Evolutionary conservation across 2,797 vertebrate genomes (phyloP), one percentile per base, ranked within the genome.

Genomic region (Cichlasoma orientale): DNA sequence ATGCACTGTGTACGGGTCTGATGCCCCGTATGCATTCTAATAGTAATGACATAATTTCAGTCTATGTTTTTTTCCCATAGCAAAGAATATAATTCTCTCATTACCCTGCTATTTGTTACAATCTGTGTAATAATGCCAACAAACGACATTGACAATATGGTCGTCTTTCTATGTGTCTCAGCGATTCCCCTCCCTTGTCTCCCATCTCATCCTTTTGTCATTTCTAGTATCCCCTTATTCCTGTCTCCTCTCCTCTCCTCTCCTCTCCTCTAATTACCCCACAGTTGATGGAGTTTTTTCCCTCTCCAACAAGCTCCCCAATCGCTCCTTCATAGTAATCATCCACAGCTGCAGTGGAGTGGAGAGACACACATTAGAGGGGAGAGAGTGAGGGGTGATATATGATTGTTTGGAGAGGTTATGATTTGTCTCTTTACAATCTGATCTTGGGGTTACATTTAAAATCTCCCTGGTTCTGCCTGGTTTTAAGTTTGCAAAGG

Each of bases 261-360:
- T 79, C 77, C 79, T 82, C 72, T 86, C 73, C 76, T 73, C 85
- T 92, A 78, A 89, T 92, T 86, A 77, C 85, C 72, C 70, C 58
- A 52, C 72, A 78, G 70, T 80, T 87, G 80, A 86, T 84, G 47
- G 75, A 90, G 85, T 88, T 88, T 80, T 86, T 76, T n/a, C 91
- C 82, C 88, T 89, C 86, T 87, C 80, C 85, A 88, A 78, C 82
- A 78, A 78, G 80, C 79, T 86, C 88, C 86, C 86, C 76, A 82
- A 87, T 83, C 58, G 78, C 89, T 90, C 83, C 88, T 88, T 92
- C 92, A 86, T 86, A 54, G 23, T 92, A 92, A 94, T 87, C 54
- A 55, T 87, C 90, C 27, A 71, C 95, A 96, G 94, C 92, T 94
- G 93, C 72, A 89, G 53, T 91, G 72, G 87, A 93, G 87, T 89